A percentile compares a stretch with the other conserved stretches of the same genome.
These are phyloP conservation scores for Temnothorax rugatulus DNA, from an alignment of 2,888 invertebrate genomes.

Conservation along the genomic window DNA sequence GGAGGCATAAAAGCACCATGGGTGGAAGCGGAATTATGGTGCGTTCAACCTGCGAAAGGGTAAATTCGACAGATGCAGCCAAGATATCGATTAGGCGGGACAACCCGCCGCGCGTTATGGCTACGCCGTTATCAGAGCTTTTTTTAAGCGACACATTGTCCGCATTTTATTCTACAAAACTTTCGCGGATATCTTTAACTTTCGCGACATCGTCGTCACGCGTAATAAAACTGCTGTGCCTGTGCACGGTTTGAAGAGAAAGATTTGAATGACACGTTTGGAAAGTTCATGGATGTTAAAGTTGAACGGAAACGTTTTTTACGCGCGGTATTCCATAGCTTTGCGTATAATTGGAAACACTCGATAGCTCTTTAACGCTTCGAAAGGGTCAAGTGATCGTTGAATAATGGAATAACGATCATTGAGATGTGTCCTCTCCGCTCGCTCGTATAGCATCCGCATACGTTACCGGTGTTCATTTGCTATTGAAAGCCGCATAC, in stretches of 20 bases:
- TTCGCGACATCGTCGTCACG: background rate
- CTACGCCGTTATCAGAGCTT: conserved; percentile 46
- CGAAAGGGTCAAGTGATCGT: conserved; percentile 38
- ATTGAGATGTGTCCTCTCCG: conserved; percentile 26
- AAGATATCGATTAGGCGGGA: conserved; percentile 74
- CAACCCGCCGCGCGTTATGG: conserved; percentile 54
- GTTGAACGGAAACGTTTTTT: background rate
- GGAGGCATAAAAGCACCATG: conserved; percentile 32
- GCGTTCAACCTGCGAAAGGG: conserved; percentile 76
- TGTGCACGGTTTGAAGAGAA: background rate
- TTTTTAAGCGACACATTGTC: conserved; percentile 3
- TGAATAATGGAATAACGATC: conserved; percentile 43
- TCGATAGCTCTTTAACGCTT: conserved; percentile 37
- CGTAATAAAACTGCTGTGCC: background rate
- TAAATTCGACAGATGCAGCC: conserved; percentile 81
- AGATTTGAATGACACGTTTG: conserved; percentile 1
- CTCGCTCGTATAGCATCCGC: background rate
- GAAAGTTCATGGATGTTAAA: conserved; percentile 1
- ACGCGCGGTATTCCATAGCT: background rate
- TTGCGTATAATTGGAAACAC: conserved; percentile 34
- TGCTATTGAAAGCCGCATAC: background rate
- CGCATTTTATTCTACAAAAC: conserved; percentile 16
- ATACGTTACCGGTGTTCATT: conserved; percentile 40
- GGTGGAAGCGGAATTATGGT: conserved; percentile 63
- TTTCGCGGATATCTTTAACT: background rate